Evolutionary conservation across 35 echinoderm and acorn worm species (phyloP), one percentile per base, ranked within the genome.

Genomic region (Hemicentrotus pulcherrimus): DNA sequence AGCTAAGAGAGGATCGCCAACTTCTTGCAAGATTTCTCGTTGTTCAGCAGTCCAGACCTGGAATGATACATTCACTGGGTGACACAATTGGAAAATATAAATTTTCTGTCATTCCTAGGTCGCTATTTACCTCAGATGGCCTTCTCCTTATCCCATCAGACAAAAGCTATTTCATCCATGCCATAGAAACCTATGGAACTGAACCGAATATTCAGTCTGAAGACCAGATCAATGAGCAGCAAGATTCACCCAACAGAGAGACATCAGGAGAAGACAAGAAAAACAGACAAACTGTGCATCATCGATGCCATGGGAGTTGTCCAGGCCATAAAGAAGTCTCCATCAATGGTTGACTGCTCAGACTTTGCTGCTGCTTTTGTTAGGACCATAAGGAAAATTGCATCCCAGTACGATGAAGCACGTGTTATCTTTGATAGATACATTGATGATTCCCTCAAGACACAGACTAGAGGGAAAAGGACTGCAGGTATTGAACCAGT

Each of bases 361-460:
- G 95, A 96, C 31, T 96, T 96, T 96, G 92, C 92, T 14, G 88
- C 70, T 31, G 35, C 95, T 31, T 93, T 96, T 86, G 91, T 92
- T 94, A 32, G 91, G 50, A 94, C 65, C 85, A 94, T 96, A 28
- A 15, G 45, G 11, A 96, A 94, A 41, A 94, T 96, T n/a, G n/a
- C n/a, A n/a, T n/a, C n/a, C n/a, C n/a, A n/a, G n/a, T n/a, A n/a
- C n/a, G n/a, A n/a, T n/a, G n/a, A n/a, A n/a, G n/a, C n/a, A n/a
- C n/a, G n/a, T n/a, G n/a, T n/a, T n/a, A n/a, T n/a, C n/a, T n/a
- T n/a, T 88, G 96, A 96, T 94, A 96, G 88, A 91, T 92, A 96
- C 71, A 96, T 96, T 92, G 94, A 95, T 87, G 94, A 96, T 88
- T 96, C 94, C 95, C 88, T 96, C 24, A n/a, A n/a, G n/a, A n/a